Base-by-base conservation (phyloP, 2,888 invertebrate genomes). In the Blastobasis lacticolella region DNA sequence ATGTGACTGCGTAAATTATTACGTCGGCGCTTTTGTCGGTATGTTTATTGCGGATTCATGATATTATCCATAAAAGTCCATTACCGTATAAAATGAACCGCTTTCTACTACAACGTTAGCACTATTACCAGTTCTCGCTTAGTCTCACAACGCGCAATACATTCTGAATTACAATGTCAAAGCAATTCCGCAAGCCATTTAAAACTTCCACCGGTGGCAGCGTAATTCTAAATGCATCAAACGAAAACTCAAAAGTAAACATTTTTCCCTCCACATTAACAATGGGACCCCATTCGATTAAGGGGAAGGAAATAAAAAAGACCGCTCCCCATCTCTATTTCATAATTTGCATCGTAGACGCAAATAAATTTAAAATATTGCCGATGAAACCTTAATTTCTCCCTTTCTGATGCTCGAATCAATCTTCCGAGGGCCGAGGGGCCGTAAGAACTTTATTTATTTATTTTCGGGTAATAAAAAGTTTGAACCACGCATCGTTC, bases 301-400 rank as follows among this genome's bases (percentile, higher is more conserved):
- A 71, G 71, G 73, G 66, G 70, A 72, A 69, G 69, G 68, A 75
- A 80, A 75, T 73, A 73, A 62, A 64, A 75, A 45, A 40, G 58
- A 9, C 46, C 37, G 38, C 74, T 65, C 78, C 80, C 80, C 71
- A 73, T 75, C 82, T 84, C 81, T 81, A 81, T 84, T 82, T 81
- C 84, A 85, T 82, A 85, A 86, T 86, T 86, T 86, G 85, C 86
- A 86, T 86, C 72, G 81, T 73, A 79, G 80, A 81, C 76, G 81
- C 78, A 86, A 84, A 85, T 85, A 86, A 85, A 83, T 85, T 84
- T 85, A 78, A 83, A 86, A 84, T 85, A 85, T 85, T 80, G 76
- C 79, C 60, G 67, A 53, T 77, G 77, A 82, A 67, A 46, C 78
- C 78, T 78, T 81, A 83, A 81, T 78, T 80, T 80, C 75, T 51